Evolutionary conservation across 2,113 vertebrate genomes (phyloP), one percentile per base, ranked within the genome.

Genomic region (Hyaena hyaena): DNA sequence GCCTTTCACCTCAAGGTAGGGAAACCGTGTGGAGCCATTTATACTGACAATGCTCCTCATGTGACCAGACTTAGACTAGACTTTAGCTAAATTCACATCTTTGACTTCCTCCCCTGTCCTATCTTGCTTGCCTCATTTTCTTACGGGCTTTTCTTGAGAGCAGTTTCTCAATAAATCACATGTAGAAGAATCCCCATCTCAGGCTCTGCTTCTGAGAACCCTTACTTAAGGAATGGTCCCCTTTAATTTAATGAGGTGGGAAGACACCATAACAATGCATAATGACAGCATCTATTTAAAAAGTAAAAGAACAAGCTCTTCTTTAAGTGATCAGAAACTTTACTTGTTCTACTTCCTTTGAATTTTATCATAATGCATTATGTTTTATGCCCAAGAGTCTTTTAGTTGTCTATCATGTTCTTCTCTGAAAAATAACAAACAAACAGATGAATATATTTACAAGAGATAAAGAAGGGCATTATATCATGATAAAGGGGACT

Each of bases 281-380:
- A 95, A 95, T 82, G 82, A 86, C 66, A 88, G 85, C 82, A 96
- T 88, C 55, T 39, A 88, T 88, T 94, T 92, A 71, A 88, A 97
- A 93, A 90, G 87, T 92, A 92, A 90, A 96, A 95, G 39, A 81
- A 11, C 48, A 97, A 71, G 50, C 35, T 95, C 76, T 93, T 95
- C 33, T 95, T 91, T 73, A 93, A 96, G 21, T 74, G 69, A 65
- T 92, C 65, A 90, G 68, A 85, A 94, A 61, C 74, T 61, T 90
- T 88, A 45, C 28, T 73, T 45, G 50, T 45, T 89, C 87, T 82
- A 82, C 92, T 61, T 83, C 76, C 65, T 77, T 96, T 94, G 74
- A 87, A 92, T 96, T 94, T 95, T 87, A 69, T 83, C 23, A 28
- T 66, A 94, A 77, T 31, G 23, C 5, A 93, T 93, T 95, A 68